Conservation (phyloP, 1,140 invertebrate genomes). For the Andrena cerasifolii region DNA sequence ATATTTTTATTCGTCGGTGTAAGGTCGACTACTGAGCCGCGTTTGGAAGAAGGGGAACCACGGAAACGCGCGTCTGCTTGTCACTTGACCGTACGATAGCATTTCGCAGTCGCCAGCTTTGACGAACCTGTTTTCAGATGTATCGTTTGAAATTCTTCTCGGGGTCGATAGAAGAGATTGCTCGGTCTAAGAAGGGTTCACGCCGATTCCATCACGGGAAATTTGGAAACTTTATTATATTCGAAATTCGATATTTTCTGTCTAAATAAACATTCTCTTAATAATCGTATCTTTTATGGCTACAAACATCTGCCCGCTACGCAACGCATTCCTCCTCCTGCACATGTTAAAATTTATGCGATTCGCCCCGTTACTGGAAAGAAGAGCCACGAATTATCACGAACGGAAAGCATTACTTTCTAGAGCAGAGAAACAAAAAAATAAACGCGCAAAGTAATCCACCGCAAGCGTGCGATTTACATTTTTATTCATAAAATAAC, state of each 20-base stretch:
- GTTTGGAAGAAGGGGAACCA: neutral
- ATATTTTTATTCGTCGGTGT: conserved; percentile 51
- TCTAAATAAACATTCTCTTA: conserved; percentile 50
- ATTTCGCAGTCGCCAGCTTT: neutral
- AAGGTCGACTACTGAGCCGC: neutral
- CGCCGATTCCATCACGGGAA: conserved; percentile 23
- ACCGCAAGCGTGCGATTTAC: conserved; percentile 48
- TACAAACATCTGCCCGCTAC: neutral
- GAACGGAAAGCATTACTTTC: neutral
- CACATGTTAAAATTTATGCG: neutral
- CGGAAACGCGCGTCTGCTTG: neutral
- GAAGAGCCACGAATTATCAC: neutral
- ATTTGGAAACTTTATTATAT: conserved; percentile 52
- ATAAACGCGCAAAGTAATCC: conserved; percentile 8
- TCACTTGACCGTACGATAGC: neutral
- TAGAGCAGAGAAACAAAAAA: no score
- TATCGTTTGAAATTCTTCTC: neutral
- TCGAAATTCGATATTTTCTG: conserved; percentile 51
- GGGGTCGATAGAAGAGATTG: neutral
- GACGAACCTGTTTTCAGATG: neutral
- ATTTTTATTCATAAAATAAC: conserved; percentile 73
- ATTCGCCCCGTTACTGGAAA: neutral
- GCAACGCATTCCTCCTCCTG: neutral
- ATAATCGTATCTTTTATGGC: conserved; percentile 16
- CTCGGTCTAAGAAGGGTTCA: conserved; percentile 34